phyloP scores from a whole-genome alignment of 2,888 invertebrate species.

The Melangyna quadrimaculata region DNA sequence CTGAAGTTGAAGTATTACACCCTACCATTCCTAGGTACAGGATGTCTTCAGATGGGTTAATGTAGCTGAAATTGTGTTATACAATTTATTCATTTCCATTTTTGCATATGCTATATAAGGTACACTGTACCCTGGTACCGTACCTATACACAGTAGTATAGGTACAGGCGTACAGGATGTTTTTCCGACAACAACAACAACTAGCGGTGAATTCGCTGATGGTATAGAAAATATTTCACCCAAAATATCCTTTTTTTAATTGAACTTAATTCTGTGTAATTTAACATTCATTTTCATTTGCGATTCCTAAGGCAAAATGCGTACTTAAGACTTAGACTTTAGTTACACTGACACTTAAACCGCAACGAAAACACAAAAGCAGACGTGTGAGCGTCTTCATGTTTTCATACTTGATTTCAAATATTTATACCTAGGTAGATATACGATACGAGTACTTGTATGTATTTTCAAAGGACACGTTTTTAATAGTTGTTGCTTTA shows the following conservation, averaged over 20 bases:
- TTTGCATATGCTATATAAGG: constrained; percentile 21
- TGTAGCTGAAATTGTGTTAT: constrained; percentile 61
- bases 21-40: neutral
- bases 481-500: constrained; percentile 9
- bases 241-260: constrained; percentile 64
- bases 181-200: neutral
- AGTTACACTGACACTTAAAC: constrained; percentile 47
- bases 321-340: constrained; percentile 16
- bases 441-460: no score
- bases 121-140: neutral
- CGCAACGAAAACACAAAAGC: neutral
- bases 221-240: constrained; percentile 38
- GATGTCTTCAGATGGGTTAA: constrained; percentile 43
- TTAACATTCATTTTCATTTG: constrained; percentile 63
- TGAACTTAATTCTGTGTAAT: constrained; percentile 70
- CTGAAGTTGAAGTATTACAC: constrained; percentile 11
- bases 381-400: neutral
- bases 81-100: constrained; percentile 56
- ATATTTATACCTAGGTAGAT: neutral
- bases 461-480: constrained; percentile 21
- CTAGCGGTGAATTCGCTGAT: neutral
- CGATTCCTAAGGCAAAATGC: constrained; percentile 8
- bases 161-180: neutral
- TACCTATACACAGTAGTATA: neutral
- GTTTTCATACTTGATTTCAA: neutral